Evolutionary conservation across 2,888 invertebrate genomes (phyloP).

Genomic region (Digitonthophagus gazella): DNA sequence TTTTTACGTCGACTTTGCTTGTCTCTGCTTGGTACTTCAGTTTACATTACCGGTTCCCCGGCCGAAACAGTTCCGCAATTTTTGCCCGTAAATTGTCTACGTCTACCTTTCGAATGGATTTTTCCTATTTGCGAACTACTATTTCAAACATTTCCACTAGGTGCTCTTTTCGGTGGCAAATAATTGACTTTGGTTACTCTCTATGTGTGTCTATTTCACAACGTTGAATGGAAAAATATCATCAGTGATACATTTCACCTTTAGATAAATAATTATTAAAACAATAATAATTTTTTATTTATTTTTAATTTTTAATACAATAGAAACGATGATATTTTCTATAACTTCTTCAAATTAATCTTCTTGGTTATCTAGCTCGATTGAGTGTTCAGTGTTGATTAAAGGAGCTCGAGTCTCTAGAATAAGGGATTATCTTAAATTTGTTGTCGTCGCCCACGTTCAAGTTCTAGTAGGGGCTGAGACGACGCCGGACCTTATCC

Average conservation of each 20-base stretch:
- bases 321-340: not conserved
- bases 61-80: not conserved
- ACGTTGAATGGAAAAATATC: no score
- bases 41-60: not conserved
- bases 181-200: not conserved
- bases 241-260: no score
- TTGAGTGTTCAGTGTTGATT: not conserved
- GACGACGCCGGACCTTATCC: not conserved
- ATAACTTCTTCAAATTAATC: not conserved
- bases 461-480: not conserved
- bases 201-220: not conserved
- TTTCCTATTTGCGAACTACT: not conserved
- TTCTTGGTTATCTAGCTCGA: not conserved
- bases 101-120: not conserved
- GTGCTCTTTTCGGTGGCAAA: not conserved
- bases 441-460: not conserved
- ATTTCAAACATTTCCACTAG: not conserved
- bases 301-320: not conserved
- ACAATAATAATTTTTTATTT: no score
- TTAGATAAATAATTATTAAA: no score
- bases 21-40: not conserved
- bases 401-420: not conserved
- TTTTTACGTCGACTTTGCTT: slow-evolving; percentile 2
- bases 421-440: not conserved
- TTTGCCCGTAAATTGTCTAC: not conserved